Evolutionary conservation across 2,797 vertebrate genomes (phyloP).

Genomic region (Podargus strigoides): DNA sequence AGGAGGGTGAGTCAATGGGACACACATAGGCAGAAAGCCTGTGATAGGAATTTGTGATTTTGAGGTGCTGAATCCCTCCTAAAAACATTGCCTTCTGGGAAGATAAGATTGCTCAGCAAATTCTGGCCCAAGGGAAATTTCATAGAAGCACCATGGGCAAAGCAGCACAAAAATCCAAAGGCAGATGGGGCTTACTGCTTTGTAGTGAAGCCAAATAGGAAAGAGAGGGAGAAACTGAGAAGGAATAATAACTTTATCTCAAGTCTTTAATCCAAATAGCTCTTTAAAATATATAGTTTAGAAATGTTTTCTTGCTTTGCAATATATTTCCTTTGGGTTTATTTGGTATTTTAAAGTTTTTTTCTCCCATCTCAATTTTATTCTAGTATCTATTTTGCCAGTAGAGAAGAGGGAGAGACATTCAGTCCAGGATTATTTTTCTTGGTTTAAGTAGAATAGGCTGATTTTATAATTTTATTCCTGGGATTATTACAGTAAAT

Average conservation of each 20-base stretch:
- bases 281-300: neutral
- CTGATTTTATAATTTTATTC: neutral
- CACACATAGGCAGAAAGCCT: neutral
- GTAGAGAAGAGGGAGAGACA: neutral
- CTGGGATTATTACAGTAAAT: neutral
- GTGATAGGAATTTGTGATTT: neutral
- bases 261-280: neutral
- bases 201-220: constrained; percentile 39
- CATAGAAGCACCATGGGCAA: neutral
- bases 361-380: neutral
- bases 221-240: neutral
- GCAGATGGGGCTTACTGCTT: constrained; percentile 14
- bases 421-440: neutral
- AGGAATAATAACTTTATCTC: neutral
- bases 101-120: constrained; percentile 28
- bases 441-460: neutral
- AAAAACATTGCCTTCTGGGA: neutral
- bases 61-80: neutral
- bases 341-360: neutral
- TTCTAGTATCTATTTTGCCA: neutral
- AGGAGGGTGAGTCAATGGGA: neutral
- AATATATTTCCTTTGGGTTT: neutral
- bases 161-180: constrained; percentile 4
- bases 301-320: neutral
- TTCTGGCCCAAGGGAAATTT: constrained; percentile 35